Conservation (phyloP, 2,113 vertebrate genomes). For the Merops nubicus region DNA sequence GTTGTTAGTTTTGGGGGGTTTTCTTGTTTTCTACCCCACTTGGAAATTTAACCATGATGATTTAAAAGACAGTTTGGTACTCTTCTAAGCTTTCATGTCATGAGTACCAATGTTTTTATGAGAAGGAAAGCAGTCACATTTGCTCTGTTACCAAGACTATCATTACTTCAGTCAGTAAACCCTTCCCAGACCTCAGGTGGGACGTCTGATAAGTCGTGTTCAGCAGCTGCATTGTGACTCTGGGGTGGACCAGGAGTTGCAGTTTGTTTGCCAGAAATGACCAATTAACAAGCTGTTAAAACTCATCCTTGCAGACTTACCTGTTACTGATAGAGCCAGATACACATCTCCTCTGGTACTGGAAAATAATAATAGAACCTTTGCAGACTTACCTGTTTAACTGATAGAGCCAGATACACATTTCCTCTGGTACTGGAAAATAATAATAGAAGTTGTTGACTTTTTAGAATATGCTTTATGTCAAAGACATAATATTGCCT, state of each 20-base stretch:
- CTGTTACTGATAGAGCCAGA: neutral
- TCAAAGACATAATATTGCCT: neutral
- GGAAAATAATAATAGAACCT: too few relatives aligned
- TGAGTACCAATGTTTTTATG: neutral
- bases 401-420: neutral
- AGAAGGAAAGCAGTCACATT: neutral
- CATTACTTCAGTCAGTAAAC: neutral
- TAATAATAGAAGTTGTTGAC: neutral
- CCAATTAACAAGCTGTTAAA: neutral
- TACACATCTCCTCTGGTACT: neutral
- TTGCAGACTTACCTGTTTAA: neutral
- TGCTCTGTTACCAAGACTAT: neutral
- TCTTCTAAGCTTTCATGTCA: neutral
- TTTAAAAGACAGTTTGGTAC: neutral
- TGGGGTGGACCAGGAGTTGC: neutral
- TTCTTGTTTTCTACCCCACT: neutral
- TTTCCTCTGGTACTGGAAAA: neutral
- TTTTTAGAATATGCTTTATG: neutral
- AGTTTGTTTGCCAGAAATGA: neutral
- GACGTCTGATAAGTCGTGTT: neutral
- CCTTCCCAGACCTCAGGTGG: neutral
- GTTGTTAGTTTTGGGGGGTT: neutral
- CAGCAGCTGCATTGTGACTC: neutral
- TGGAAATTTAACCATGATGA: neutral
- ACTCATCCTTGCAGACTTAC: neutral